Evolutionary conservation across 2,888 invertebrate species (phyloP).

Genomic region (Sphinx pinastri): DNA sequence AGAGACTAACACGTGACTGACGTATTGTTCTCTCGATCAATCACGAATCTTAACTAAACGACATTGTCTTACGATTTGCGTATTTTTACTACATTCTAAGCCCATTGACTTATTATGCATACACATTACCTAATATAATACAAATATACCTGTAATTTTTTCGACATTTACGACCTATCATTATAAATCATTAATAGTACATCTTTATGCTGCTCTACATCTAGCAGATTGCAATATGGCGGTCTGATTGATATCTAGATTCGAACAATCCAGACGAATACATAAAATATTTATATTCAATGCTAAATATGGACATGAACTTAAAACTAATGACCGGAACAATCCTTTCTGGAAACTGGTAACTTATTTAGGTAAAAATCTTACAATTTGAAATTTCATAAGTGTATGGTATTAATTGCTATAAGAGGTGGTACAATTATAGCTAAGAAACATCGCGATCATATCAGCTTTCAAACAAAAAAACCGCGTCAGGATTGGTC

Average conservation of each 20-base stretch:
- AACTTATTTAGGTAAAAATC: constrained; percentile 8
- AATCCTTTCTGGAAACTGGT: background rate
- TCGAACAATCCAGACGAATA: background rate
- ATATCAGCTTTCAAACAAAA: no score
- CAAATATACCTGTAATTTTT: constrained; percentile 19
- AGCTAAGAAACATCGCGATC: no score
- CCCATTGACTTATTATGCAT: background rate
- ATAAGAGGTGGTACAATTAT: background rate
- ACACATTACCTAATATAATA: constrained; percentile 1
- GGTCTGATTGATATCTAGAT: background rate
- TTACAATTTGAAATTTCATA: background rate
- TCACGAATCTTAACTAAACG: no score
- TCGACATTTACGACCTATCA: background rate
- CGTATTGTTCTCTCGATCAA: no score
- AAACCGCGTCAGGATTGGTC: no score
- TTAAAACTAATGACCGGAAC: background rate
- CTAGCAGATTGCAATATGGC: background rate
- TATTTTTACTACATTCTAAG: no score
- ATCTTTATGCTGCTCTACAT: background rate
- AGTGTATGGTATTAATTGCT: background rate
- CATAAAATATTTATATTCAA: background rate
- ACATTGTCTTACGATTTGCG: no score
- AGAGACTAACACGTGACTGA: no score
- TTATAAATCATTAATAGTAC: background rate
- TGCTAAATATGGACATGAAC: background rate